Base-by-base conservation (phyloP, 2,797 vertebrate genomes). In the Sebastes variabilis region DNA sequence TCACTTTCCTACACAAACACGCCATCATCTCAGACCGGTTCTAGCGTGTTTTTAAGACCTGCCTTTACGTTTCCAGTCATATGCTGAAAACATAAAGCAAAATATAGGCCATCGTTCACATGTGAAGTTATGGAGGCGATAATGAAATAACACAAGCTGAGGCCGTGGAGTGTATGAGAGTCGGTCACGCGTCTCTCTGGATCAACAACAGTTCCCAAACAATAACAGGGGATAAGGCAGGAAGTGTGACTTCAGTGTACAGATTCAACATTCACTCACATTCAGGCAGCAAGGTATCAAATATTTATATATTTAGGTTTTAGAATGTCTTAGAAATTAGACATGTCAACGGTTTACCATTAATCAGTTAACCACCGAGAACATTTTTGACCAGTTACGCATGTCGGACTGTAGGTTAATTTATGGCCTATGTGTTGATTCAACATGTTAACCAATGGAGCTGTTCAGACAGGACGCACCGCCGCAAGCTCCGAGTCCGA, bases 1-100 rank as follows among this genome's bases (percentile, higher is more conserved):
- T 59, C 20, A 16, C 70, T 85, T 80, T 79, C 70, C 75, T 20
- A 61, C 52, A 82, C 66, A 88, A 87, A 78, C 76, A 84, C 61
- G 71, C 38, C 24, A 7, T 56, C 54, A 59, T 78, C 24, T 80
- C 66, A 78, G 49, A 67, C 72, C 22, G 16, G 62, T 34, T 16
- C 70, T 42, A 54, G 46, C 5, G 1, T 64, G 30, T 61, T 70
- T 68, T 30, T n/a, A 73, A 46, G 69, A 42, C 42, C 25, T 14
- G 22, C 6, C 9, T 24, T 75, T 58, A 25, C 30, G 4, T 67
- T 73, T 77, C 9, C 6, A 9, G 42, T 75, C 62, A 71, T 36
- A 61, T 62, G 74, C 22, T 74, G 73, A 74, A 79, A 83, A 75
- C 4, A 81, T 72, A 79, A 80, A 49, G 74, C 13, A 66, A 74